These are phyloP conservation scores for Limnephilus auricula DNA, from an alignment of 2,888 invertebrate genomes.

Conservation along the genomic window DNA sequence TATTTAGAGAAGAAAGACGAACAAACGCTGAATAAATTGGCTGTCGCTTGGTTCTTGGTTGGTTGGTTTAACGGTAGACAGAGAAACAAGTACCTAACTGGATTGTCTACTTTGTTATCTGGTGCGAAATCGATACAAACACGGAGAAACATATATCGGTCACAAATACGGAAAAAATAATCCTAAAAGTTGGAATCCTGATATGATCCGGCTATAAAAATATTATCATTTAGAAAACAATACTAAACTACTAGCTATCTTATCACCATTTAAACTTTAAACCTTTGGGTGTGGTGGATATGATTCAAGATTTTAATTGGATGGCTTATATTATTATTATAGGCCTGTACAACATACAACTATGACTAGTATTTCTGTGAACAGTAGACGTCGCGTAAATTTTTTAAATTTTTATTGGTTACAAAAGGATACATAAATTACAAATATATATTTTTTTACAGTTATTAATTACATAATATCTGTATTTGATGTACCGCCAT, in stretches of 20 bases:
- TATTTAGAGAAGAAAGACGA: neutral
- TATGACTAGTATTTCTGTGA: no score
- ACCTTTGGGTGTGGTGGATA: neutral
- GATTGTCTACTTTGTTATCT: conserved; percentile 3
- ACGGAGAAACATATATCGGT: neutral
- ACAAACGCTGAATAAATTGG: neutral
- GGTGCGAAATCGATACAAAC: neutral
- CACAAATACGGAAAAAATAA: no score
- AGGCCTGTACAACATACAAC: no score
- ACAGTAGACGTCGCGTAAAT: no score
- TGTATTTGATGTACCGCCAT: no score
- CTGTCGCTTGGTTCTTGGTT: neutral
- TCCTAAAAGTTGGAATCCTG: no score
- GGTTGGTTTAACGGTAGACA: conserved; percentile 19
- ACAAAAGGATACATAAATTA: no score
- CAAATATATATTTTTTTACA: no score
- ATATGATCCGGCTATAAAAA: neutral
- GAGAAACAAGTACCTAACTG: neutral
- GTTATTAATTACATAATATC: no score
- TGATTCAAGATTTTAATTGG: no score
- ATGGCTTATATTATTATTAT: no score
- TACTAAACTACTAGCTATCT: neutral
- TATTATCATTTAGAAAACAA: neutral
- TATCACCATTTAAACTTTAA: neutral
- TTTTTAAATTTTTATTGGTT: no score